These are phyloP conservation scores for Coenonympha glycerion DNA, from an alignment of 2,888 invertebrate genomes.

Conservation along the genomic window DNA sequence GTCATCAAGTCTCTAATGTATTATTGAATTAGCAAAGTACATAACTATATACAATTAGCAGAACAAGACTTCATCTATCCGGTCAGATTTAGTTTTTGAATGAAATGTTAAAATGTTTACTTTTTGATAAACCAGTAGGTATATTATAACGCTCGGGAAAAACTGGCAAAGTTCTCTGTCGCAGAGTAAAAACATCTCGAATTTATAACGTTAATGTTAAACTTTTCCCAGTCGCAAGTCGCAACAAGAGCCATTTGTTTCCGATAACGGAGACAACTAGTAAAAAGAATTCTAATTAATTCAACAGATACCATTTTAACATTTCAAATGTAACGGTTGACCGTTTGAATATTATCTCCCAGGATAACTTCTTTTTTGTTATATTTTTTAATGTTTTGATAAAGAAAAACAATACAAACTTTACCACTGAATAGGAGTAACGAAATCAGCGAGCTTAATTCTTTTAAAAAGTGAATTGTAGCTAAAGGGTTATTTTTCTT, in stretches of 20 bases:
- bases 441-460: constrained; percentile 57
- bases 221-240: constrained; percentile 24
- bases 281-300: constrained; percentile 64
- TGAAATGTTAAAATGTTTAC: too few relatives aligned
- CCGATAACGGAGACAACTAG: constrained; percentile 44
- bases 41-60: too few relatives aligned
- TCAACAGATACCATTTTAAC: constrained; percentile 54
- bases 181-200: constrained; percentile 17
- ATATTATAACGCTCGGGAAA: constrained; percentile 7
- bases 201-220: constrained; percentile 22
- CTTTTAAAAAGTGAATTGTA: constrained; percentile 51
- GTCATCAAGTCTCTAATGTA: too few relatives aligned
- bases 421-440: constrained; percentile 66
- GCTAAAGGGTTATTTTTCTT: constrained; percentile 23
- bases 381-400: constrained; percentile 39
- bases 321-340: constrained; percentile 49
- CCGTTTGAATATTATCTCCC: constrained; percentile 48
- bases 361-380: constrained; percentile 18
- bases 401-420: constrained; percentile 63
- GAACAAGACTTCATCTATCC: too few relatives aligned
- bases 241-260: constrained; percentile 34
- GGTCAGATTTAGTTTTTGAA: too few relatives aligned
- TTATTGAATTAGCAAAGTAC: too few relatives aligned
- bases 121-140: background rate
- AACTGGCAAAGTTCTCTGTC: constrained; percentile 13